phyloP scores from a whole-genome alignment of 1,140 invertebrate species.

The Zelostemma sp. region DNA sequence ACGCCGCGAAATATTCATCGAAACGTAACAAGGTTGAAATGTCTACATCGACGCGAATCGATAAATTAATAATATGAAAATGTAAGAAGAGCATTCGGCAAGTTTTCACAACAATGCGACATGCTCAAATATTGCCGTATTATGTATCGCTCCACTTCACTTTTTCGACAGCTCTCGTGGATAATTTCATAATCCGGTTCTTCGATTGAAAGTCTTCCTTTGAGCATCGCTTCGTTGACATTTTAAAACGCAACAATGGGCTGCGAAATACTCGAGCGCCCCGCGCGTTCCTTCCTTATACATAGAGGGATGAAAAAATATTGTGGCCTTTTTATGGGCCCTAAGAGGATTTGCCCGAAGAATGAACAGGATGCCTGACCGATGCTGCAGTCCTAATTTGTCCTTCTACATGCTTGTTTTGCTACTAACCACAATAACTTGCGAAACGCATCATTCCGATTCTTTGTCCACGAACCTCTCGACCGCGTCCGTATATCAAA shows the following conservation, averaged over 20 bases:
- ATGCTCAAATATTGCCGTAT: slow-evolving; percentile 26
- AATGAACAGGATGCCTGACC: slow-evolving; percentile 51
- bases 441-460: slow-evolving; percentile 26
- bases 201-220: slow-evolving; percentile 52
- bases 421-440: slow-evolving; percentile 37
- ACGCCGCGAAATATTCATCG: too few species aligned
- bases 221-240: slow-evolving; percentile 28
- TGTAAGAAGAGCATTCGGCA: too few species aligned
- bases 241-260: slow-evolving; percentile 62
- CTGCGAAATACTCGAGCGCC: slow-evolving; percentile 50
- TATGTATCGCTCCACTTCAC: slow-evolving; percentile 54
- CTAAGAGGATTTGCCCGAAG: slow-evolving; percentile 63
- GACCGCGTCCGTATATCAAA: neutral
- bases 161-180: slow-evolving; percentile 34
- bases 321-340: slow-evolving; percentile 54
- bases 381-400: slow-evolving; percentile 64
- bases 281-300: slow-evolving; percentile 25
- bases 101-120: slow-evolving; percentile 23
- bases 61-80: too few species aligned
- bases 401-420: slow-evolving; percentile 32
- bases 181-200: slow-evolving; percentile 67
- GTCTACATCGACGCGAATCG: too few species aligned
- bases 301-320: slow-evolving; percentile 44
- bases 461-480: slow-evolving; percentile 18
- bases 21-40: too few species aligned